phyloP scores from a whole-genome alignment of 2,888 invertebrate genomes.

The Mythimna impura region DNA sequence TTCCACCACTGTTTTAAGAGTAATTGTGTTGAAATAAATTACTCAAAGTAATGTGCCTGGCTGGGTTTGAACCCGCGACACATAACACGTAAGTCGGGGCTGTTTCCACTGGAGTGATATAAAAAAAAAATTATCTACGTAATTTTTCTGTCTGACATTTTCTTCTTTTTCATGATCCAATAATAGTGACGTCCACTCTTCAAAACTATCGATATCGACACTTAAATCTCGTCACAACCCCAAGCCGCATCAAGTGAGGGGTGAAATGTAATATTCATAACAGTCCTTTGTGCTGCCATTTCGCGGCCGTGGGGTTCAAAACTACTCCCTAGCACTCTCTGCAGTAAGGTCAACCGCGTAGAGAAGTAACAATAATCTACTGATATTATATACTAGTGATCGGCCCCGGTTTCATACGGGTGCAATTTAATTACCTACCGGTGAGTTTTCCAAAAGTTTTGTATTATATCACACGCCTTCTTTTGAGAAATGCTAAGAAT shows the following conservation, averaged over 20 bases:
- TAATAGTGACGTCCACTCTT: neutral
- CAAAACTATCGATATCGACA: slow-evolving; percentile 53
- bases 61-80: too few relatives aligned
- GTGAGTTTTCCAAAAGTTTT: too few relatives aligned
- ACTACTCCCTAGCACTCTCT: slow-evolving; percentile 31
- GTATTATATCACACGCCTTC: too few relatives aligned
- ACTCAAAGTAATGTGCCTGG: too few relatives aligned
- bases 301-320: slow-evolving; percentile 65
- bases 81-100: too few relatives aligned
- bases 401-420: neutral
- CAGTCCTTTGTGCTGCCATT: slow-evolving; percentile 77
- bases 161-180: neutral
- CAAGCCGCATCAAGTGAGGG: slow-evolving; percentile 63
- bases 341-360: neutral
- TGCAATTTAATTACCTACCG: too few relatives aligned
- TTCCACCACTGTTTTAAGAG: too few relatives aligned
- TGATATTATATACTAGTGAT: neutral
- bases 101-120: too few relatives aligned
- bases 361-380: neutral
- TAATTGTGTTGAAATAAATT: too few relatives aligned
- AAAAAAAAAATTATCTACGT: too few relatives aligned
- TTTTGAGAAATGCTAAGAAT: too few relatives aligned
- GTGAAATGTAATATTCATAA: slow-evolving; percentile 83
- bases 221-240: slow-evolving; percentile 32
- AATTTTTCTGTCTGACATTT: too few relatives aligned